Evolutionary conservation across 2,888 invertebrate genomes (phyloP).

Genomic region (Leptinotarsa juncta): DNA sequence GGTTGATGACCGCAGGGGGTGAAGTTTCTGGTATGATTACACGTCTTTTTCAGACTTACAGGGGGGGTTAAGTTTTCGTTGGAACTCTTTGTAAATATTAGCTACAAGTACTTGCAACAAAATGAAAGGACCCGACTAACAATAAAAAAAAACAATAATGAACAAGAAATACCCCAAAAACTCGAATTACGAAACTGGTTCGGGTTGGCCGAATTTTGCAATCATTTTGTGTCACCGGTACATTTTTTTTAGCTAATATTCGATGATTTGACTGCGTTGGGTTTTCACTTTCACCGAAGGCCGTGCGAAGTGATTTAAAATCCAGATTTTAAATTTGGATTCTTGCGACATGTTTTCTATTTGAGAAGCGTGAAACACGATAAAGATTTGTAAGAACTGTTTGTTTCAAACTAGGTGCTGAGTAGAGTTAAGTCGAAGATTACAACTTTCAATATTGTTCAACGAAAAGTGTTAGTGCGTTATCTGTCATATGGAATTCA

Average conservation of each 20-base stretch:
- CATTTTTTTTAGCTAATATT: background rate
- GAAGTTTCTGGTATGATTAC: too few species aligned
- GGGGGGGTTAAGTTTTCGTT: too few species aligned
- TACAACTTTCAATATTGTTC: too few species aligned
- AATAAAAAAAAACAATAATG: too few species aligned
- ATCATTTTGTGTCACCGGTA: background rate
- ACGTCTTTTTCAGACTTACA: too few species aligned
- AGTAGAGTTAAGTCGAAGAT: too few species aligned
- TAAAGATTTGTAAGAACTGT: background rate
- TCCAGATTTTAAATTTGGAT: background rate
- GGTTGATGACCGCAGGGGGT: too few species aligned
- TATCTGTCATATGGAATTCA: background rate
- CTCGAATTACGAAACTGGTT: background rate
- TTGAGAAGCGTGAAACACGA: background rate
- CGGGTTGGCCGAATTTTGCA: background rate
- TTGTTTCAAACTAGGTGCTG: too few species aligned
- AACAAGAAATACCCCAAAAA: background rate
- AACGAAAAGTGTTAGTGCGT: background rate
- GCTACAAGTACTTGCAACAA: too few species aligned
- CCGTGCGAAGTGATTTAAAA: background rate
- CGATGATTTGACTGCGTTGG: background rate
- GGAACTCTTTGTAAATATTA: too few species aligned
- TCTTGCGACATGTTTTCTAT: background rate
- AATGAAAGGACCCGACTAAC: too few species aligned
- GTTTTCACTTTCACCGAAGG: background rate